A percentile compares a stretch with the other conserved stretches of the same genome.
Conservation (phyloP, 92 coral and sea anemone genomes). For the Bergia puertoricense region DNA sequence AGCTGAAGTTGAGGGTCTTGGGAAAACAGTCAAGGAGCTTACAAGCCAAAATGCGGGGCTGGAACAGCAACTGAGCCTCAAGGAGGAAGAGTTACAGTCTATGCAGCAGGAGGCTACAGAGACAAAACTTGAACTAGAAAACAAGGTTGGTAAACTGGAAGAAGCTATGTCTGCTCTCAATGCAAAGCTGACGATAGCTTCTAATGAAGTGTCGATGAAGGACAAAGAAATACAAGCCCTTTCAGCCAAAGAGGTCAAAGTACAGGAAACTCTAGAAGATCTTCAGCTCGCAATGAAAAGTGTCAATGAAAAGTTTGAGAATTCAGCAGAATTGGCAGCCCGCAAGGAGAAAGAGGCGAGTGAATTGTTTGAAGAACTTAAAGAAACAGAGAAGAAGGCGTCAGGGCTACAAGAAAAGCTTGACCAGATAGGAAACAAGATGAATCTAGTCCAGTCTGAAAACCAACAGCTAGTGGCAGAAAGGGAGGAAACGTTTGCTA, state of each 20-base stretch:
- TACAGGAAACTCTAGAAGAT: constrained; percentile 36
- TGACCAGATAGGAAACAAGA: constrained; percentile 37
- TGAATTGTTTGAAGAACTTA: constrained; percentile 53
- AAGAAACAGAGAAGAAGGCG: constrained; percentile 41
- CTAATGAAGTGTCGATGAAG: constrained; percentile 38
- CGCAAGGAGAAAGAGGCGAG: constrained; percentile 56
- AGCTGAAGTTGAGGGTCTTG: constrained; percentile 52
- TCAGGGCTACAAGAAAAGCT: constrained; percentile 43
- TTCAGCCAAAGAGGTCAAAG: constrained; percentile 34
- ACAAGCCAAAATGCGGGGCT: constrained; percentile 45
- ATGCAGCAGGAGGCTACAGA: constrained; percentile 32
- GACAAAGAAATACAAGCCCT: constrained; percentile 52
- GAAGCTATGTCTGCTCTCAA: constrained; percentile 41
- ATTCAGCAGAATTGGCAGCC: constrained; percentile 43
- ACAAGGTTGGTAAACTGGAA: constrained; percentile 43
- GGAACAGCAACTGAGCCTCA: constrained; percentile 41
- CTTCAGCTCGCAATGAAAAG: constrained; percentile 33
- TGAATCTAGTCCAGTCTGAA: constrained; percentile 34
- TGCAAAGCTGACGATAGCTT: constrained; percentile 47
- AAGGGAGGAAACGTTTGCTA: constrained; percentile 48
- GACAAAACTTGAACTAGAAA: constrained; percentile 43
- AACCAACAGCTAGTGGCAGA: constrained; percentile 47
- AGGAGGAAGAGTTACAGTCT: constrained; percentile 51
- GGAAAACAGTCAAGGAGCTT: constrained; percentile 41
- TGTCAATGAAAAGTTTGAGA: constrained; percentile 50